Percentiles rank a stretch among this genome's conserved stretches.
Evolutionary conservation across 2,888 invertebrate genomes (phyloP).

Genomic region (Bellardia bayeri): DNA sequence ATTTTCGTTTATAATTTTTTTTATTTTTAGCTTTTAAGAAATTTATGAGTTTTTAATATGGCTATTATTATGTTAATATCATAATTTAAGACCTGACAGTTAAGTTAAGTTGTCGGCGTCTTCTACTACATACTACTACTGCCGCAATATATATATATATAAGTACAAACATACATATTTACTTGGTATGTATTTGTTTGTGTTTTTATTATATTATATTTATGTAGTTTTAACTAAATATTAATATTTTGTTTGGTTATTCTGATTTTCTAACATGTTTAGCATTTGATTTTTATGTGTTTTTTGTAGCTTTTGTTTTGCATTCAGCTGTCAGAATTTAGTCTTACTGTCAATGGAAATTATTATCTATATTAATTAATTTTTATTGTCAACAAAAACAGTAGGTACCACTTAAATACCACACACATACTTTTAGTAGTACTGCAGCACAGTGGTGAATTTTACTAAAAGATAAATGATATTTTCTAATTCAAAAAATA

Average conservation of each 20-base stretch:
- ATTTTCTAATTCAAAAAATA: too few species aligned
- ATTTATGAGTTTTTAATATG: constrained; percentile 43
- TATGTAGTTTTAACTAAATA: not conserved
- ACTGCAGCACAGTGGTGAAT: too few species aligned
- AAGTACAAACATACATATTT: not conserved
- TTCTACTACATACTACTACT: not conserved
- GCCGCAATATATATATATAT: not conserved
- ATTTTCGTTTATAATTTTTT: not conserved
- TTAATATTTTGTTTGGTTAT: constrained; percentile 3
- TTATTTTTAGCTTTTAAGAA: not conserved
- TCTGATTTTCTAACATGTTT: constrained; percentile 5
- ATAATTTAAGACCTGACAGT: constrained; percentile 25
- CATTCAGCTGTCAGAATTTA: constrained; percentile 32
- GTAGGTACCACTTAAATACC: not conserved
- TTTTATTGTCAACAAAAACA: constrained; percentile 3
- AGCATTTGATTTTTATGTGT: constrained; percentile 22
- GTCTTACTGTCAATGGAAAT: constrained; percentile 14
- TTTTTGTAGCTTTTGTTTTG: not conserved
- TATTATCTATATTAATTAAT: constrained; percentile 36
- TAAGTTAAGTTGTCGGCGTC: not conserved
- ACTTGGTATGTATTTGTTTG: not conserved
- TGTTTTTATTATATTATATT: not conserved
- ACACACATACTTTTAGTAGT: constrained; percentile 6
- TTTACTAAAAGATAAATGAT: too few species aligned
- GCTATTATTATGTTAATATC: constrained; percentile 37